Evolutionary conservation across 2,888 invertebrate genomes (phyloP), one percentile per base, ranked within the genome.

Genomic region (Aleiodes alternator): DNA sequence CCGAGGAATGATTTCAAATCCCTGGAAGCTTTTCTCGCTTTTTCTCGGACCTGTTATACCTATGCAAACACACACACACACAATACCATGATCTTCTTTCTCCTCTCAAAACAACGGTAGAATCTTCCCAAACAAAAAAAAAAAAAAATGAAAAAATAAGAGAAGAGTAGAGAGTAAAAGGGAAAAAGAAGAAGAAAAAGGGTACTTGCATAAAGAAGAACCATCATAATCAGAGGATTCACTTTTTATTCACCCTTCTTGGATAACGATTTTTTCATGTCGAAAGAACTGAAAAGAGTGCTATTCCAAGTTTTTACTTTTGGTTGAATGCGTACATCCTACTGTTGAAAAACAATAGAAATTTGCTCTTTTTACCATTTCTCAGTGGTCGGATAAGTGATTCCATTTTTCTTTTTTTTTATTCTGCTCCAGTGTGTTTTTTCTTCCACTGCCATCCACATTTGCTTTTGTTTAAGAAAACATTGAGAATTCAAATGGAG

Each of bases 11-110:
- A 73, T 73, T 68, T 68, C 57, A 74, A 69, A 74, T 38, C 59
- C 53, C 38, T 69, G 53, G 69, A 69, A 74, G 73, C 69, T 69
- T 74, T 74, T 74, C 53, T 69, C 56, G 23, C 68, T 14, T 68
- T 68, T 57, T 51, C 53, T 34, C 56, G 51, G 50, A 68, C 68
- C 51, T 68, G 50, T n/a, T 68, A 68, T 68, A 68, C 51, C 50
- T 68, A 68, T 50, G 50, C 68, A 68, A 68, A 68, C 68, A 23
- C 1, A 23, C 23, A 23, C 23, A 23, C 23, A 23, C 23, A 23
- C 23, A 68, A 50, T 51, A 14, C 14, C 31, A n/a, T n/a, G 51
- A 34, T 68, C 68, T 68, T 51, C 48, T 23, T 68, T 51, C 31
- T 29, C 31, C 66, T 68, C 50, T 50, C 9, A 51, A 68, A 68